These are phyloP conservation scores for Eurystomus glaucurus DNA, from an alignment of 2,797 vertebrate genomes.

Conservation along the genomic window DNA sequence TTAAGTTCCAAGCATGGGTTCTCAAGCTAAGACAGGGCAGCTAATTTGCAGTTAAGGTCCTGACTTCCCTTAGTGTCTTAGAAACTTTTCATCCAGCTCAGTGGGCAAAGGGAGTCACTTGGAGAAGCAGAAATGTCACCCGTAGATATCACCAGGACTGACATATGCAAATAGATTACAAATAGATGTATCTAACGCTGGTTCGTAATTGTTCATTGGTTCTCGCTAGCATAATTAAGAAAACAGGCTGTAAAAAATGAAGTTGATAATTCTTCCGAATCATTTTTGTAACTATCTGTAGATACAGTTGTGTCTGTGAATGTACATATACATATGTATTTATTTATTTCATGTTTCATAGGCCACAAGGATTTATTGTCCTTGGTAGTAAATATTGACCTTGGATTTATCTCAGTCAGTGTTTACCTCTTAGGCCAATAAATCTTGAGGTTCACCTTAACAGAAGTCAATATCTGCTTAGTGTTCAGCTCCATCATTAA, in stretches of 20 bases:
- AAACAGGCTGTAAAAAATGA: not conserved
- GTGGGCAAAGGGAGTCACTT: not conserved
- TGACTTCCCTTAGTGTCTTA: not conserved
- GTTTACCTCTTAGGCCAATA: slow-evolving; percentile 81
- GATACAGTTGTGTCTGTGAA: not conserved
- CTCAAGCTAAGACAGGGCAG: not conserved
- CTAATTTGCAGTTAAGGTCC: not conserved
- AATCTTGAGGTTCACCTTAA: slow-evolving; percentile 84
- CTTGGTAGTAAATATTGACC: slow-evolving; percentile 84
- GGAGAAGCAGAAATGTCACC: slow-evolving; percentile 30
- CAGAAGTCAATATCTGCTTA: slow-evolving; percentile 86
- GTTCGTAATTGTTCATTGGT: not conserved
- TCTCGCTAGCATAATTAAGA: not conserved
- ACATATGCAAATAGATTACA: not conserved
- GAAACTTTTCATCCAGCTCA: not conserved
- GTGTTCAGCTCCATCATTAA: slow-evolving; percentile 73
- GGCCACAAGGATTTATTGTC: slow-evolving; percentile 81
- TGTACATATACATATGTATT: slow-evolving; percentile 58
- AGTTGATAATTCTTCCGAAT: not conserved
- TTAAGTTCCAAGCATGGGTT: not conserved
- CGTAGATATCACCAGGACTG: not conserved
- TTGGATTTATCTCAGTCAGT: slow-evolving; percentile 82
- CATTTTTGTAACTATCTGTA: not conserved
- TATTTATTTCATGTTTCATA: slow-evolving; percentile 76
- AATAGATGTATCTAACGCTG: not conserved